Evolutionary conservation across 64 coral and sea anemone genomes (phyloP).

Genomic region (Pocillopora damicornis): DNA sequence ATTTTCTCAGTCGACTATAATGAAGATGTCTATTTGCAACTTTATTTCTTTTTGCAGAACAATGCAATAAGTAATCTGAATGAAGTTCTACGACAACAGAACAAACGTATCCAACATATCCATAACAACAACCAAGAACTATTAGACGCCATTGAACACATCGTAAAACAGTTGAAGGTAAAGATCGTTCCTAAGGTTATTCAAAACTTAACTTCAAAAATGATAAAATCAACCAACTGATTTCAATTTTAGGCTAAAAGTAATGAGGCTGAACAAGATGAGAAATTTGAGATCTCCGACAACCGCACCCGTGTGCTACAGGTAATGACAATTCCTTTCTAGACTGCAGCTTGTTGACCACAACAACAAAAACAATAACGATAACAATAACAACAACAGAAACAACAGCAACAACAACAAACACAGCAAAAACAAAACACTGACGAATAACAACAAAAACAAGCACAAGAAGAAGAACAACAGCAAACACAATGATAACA

Average conservation of each 20-base stretch:
- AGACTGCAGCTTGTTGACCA: no score
- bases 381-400: no score
- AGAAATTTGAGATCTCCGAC: not conserved
- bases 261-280: not conserved
- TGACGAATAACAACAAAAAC: no score
- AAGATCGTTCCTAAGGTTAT: not conserved
- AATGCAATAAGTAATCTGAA: not conserved
- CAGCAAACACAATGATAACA: no score
- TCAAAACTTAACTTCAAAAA: not conserved
- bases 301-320: not conserved
- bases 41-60: not conserved
- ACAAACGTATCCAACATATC: not conserved
- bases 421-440: no score
- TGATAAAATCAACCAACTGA: not conserved
- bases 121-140: not conserved
- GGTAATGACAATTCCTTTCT: not conserved
- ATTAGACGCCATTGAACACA: not conserved
- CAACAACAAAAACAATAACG: no score
- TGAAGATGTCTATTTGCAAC: not conserved
- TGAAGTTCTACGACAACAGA: not conserved
- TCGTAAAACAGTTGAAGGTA: not conserved
- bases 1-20: not conserved
- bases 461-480: no score
- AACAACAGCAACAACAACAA: no score
- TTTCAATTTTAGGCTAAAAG: not conserved